These are phyloP conservation scores for Ypsolopha scabrella DNA, from an alignment of 2,888 invertebrate species.

Conservation along the genomic window DNA sequence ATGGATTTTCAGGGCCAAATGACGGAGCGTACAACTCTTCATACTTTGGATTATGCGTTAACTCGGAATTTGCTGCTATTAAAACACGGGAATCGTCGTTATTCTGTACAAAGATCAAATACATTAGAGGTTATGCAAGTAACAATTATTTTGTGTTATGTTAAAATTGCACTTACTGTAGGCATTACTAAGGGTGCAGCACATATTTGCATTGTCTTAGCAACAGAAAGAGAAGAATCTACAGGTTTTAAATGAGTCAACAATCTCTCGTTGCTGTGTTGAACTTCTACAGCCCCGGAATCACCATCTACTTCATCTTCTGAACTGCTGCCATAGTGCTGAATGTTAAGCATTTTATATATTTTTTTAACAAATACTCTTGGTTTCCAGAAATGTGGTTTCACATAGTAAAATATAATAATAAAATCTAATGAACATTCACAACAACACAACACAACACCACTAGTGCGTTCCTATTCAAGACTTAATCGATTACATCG, in stretches of 20 bases:
- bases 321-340: conserved; percentile 81
- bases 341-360: conserved; percentile 75
- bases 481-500: too few species aligned
- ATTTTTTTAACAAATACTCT: background rate
- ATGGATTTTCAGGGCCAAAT: conserved; percentile 94
- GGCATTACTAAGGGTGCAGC: conserved; percentile 89
- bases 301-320: conserved; percentile 74
- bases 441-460: conserved; percentile 2
- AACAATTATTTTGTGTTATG: background rate
- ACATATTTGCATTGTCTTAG: conserved; percentile 77
- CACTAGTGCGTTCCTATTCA: background rate
- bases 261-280: conserved; percentile 47
- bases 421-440: background rate
- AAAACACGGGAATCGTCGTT: conserved; percentile 77
- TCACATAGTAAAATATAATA: background rate
- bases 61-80: conserved; percentile 86
- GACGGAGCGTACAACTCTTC: conserved; percentile 95
- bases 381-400: background rate
- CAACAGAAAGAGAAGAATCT: conserved; percentile 69
- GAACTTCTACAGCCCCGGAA: conserved; percentile 28
- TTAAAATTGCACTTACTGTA: conserved; percentile 63
- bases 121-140: conserved; percentile 5
- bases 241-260: conserved; percentile 69
- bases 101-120: conserved; percentile 64
- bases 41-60: conserved; percentile 92